A percentile compares a stretch with the other conserved stretches of the same genome.
phyloP scores from a whole-genome alignment of 2,797 vertebrate species.

The Sarcophilus harrisii region DNA sequence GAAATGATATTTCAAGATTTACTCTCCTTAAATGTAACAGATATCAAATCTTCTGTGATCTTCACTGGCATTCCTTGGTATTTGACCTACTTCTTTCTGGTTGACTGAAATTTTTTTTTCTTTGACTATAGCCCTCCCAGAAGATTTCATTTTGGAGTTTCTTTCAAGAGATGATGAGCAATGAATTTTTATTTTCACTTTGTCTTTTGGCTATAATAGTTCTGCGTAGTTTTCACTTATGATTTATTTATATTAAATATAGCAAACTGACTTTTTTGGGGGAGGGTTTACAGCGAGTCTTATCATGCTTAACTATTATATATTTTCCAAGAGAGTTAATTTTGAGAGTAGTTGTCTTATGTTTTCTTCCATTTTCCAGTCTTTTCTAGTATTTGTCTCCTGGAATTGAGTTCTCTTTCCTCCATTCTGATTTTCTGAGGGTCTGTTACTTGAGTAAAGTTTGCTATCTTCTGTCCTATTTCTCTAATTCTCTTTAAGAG shows the following conservation, averaged over 20 bases:
- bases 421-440: neutral
- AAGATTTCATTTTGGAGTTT: neutral
- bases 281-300: neutral
- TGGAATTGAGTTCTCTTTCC: neutral
- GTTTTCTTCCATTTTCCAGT: neutral
- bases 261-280: neutral
- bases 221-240: neutral
- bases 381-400: neutral
- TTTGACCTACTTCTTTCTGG: neutral
- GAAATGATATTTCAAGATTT: neutral
- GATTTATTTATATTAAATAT: neutral
- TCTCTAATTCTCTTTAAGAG: neutral
- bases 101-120: neutral
- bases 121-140: neutral
- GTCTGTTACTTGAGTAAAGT: neutral
- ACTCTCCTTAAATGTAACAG: neutral
- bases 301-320: neutral
- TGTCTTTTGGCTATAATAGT: neutral
- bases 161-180: neutral
- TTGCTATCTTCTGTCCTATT: neutral
- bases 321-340: neutral
- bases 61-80: neutral
- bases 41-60: neutral
- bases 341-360: neutral
- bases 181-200: neutral